Conservation (phyloP, 2,888 invertebrate species). For the Xestia sexstrigata region DNA sequence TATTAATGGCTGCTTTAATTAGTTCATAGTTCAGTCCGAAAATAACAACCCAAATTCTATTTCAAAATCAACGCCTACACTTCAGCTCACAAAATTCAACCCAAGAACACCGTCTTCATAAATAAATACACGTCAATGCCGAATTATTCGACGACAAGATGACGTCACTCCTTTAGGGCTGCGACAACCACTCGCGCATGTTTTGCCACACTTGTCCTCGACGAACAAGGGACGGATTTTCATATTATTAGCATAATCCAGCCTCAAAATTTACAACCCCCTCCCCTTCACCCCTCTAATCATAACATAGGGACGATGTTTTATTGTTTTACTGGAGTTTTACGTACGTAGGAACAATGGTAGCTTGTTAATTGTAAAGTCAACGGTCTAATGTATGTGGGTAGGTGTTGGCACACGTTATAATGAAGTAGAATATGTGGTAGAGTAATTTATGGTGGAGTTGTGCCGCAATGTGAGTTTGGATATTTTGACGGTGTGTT, state of each 20-base stretch:
- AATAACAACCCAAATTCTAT: background rate
- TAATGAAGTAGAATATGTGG: slow-evolving; percentile 59
- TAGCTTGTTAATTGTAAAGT: slow-evolving; percentile 65
- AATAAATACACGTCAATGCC: slow-evolving; percentile 64
- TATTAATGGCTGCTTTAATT: background rate
- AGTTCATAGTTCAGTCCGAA: background rate
- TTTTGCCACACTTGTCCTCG: slow-evolving; percentile 72
- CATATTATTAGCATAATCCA: slow-evolving; percentile 85
- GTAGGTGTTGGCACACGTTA: slow-evolving; percentile 42
- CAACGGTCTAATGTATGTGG: slow-evolving; percentile 64
- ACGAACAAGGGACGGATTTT: slow-evolving; percentile 76
- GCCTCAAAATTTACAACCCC: slow-evolving; percentile 67
- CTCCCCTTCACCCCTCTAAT: slow-evolving; percentile 61
- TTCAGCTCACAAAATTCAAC: slow-evolving; percentile 15
- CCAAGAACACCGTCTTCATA: slow-evolving; percentile 42
- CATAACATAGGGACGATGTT: slow-evolving; percentile 69
- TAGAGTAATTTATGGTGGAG: slow-evolving; percentile 34
- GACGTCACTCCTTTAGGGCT: slow-evolving; percentile 71
- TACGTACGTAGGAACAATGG: slow-evolving; percentile 58
- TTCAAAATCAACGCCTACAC: background rate
- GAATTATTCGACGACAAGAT: slow-evolving; percentile 74
- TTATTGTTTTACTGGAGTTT: slow-evolving; percentile 66
- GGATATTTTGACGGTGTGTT: slow-evolving; percentile 25
- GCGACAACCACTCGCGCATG: slow-evolving; percentile 66
- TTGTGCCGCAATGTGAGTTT: slow-evolving; percentile 8